Base-by-base conservation (phyloP, 2,888 invertebrate species). In the Macrosoma leucophasiata region DNA sequence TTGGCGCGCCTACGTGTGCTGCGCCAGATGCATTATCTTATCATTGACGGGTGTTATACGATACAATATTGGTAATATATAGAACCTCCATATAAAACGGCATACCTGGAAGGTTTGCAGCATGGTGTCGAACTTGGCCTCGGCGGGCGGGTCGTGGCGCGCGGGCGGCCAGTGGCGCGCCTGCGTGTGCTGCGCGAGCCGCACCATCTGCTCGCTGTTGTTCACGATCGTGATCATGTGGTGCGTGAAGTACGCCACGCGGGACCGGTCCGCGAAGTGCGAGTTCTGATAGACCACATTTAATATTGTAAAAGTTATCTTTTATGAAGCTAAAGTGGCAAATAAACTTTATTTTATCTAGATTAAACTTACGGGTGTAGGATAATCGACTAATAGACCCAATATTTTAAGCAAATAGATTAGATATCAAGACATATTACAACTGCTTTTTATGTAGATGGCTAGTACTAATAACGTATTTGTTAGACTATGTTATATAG, bases 151-250 rank as follows among this genome's bases (percentile, higher is more conserved):
- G 57, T 89, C 87, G 48, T 86, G 87, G 2, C 82, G 69, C 5
- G 79, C 87, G 42, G 87, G 86, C 24, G 91, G 89, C 91, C 92
- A 92, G 76, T 93, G 94, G 87, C 92, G 87, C 59, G 93, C 88
- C 67, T 94, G 94, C 77, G 95, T 90, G 74, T 94, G 93, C 53
- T 90, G 90, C 33, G 96, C 94, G 46, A 97, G 87, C 52, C 96
- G 94, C 36, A 91, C 90, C 82, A 98, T 93, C 67, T 94, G 94
- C 55, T 94, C 88, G 65, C 97, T 95, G 81, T 98, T 98, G 82
- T 98, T 98, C 19, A 96, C 92, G 37, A 96, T 93, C 0, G 96
- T 96, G 51, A 97, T 97, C 89, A 97, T 95, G 74, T 96, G 95
- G 64, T 96, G 95, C 0, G 97, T 95, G 70, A 95, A 98, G 77